Evolutionary conservation across 2,113 vertebrate genomes (phyloP).

Genomic region (Micronycteris hirsuta): DNA sequence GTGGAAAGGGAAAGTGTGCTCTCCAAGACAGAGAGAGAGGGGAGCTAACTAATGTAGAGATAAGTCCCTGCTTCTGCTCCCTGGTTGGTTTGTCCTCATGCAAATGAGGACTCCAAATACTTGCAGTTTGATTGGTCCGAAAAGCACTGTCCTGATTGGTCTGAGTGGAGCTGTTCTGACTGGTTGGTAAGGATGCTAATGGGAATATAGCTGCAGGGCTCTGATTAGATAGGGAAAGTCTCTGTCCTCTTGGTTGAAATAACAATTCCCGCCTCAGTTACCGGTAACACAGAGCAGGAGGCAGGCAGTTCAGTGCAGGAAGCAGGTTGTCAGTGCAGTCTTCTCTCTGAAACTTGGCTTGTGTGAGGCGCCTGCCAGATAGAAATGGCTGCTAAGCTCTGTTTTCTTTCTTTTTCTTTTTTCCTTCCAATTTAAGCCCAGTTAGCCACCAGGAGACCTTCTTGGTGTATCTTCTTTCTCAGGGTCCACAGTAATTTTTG

Average conservation of each 20-base stretch:
- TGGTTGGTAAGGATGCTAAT: not conserved
- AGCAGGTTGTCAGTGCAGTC: not conserved
- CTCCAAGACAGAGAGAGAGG: not conserved
- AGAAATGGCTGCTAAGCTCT: not conserved
- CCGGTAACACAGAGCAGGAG: not conserved
- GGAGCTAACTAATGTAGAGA: not conserved
- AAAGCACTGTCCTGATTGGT: not conserved
- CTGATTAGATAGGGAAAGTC: not conserved
- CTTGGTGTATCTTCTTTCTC: not conserved
- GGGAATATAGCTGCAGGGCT: not conserved
- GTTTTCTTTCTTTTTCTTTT: not conserved
- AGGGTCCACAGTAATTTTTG: not conserved
- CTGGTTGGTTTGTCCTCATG: not conserved
- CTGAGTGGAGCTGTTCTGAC: not conserved
- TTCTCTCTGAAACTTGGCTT: not conserved
- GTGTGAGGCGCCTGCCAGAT: not conserved
- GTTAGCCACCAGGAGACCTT: not conserved
- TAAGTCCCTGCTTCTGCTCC: not conserved
- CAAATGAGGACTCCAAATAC: not conserved
- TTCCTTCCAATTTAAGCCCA: not conserved
- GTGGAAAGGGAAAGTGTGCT: not conserved
- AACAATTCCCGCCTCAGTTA: not conserved
- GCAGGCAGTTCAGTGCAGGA: not conserved
- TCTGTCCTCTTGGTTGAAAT: not conserved
- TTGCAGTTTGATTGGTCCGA: not conserved